phyloP scores from a whole-genome alignment of 1,140 invertebrate genomes.

The Triops longicaudatus region DNA sequence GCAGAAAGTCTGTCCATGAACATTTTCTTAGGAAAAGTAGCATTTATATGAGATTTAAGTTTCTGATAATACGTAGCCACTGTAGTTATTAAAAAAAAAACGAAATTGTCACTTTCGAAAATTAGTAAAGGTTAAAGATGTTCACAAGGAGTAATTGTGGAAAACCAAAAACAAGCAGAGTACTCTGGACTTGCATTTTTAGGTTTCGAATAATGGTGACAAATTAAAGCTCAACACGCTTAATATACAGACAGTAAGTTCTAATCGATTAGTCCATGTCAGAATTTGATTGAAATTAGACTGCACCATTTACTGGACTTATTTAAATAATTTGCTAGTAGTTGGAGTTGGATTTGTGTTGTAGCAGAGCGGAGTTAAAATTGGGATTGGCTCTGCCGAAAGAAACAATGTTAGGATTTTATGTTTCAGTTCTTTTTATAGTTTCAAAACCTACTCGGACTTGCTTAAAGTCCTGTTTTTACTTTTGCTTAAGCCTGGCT shows the following conservation, averaged over 20 bases:
- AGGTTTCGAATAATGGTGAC: neutral
- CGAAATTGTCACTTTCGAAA: neutral
- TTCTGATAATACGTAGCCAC: neutral
- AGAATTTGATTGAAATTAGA: too few relatives aligned
- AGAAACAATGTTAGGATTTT: neutral
- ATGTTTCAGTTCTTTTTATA: neutral
- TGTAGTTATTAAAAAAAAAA: too few relatives aligned
- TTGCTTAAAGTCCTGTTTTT: neutral
- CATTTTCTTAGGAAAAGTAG: neutral
- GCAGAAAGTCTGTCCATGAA: neutral
- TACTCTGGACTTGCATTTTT: neutral
- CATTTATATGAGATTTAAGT: too few relatives aligned
- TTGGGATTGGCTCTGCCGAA: neutral
- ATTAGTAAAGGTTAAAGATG: neutral
- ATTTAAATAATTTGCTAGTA: neutral
- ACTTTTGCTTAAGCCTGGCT: conserved; percentile 11
- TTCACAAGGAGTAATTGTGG: neutral
- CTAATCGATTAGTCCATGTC: too few relatives aligned
- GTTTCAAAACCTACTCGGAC: neutral
- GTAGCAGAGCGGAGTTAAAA: neutral
- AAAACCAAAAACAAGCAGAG: neutral
- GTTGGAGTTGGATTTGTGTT: neutral
- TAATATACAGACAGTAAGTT: neutral
- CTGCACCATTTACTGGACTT: neutral
- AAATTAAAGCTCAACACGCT: neutral